These are phyloP conservation scores for Neocrepidodera transversa DNA, from an alignment of 2,888 invertebrate genomes.

Conservation along the genomic window DNA sequence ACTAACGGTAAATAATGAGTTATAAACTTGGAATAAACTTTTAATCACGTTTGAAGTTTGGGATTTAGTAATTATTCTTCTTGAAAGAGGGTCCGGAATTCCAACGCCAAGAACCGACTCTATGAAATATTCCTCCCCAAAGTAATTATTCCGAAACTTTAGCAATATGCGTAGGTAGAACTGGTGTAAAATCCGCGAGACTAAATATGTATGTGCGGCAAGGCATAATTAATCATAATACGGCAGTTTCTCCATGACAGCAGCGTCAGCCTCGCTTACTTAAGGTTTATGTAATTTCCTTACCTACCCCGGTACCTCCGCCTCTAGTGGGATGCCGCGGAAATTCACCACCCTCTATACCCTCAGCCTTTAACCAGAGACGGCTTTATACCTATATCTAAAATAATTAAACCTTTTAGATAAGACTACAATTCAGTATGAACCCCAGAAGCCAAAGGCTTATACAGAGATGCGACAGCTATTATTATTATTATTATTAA, in stretches of 20 bases:
- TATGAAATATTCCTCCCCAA: conserved; percentile 31
- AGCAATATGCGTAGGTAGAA: conserved; percentile 37
- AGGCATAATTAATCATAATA: conserved; percentile 58
- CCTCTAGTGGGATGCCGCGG: conserved; percentile 34
- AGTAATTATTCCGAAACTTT: conserved; percentile 37
- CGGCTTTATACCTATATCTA: conserved; percentile 1
- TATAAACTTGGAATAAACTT: conserved; percentile 3
- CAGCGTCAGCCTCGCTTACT: conserved; percentile 58
- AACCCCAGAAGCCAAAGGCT: too few species aligned
- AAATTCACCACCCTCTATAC: conserved; percentile 31
- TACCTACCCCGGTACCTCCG: conserved; percentile 44
- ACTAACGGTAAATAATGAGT: not conserved
- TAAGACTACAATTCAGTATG: too few species aligned
- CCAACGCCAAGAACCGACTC: conserved; percentile 7
- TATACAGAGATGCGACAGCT: too few species aligned
- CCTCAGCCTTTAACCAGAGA: conserved; percentile 9
- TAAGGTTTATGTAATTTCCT: conserved; percentile 61
- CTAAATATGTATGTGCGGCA: conserved; percentile 44
- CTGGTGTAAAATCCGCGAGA: conserved; percentile 38
- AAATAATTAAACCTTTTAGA: too few species aligned
- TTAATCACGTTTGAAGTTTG: conserved; percentile 12
- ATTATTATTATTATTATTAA: too few species aligned
- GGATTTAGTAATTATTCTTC: conserved; percentile 6
- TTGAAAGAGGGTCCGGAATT: not conserved
- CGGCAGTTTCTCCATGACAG: conserved; percentile 55